These are phyloP conservation scores for Conopomorpha cramerella DNA, from an alignment of 1,140 invertebrate genomes.

Conservation along the genomic window DNA sequence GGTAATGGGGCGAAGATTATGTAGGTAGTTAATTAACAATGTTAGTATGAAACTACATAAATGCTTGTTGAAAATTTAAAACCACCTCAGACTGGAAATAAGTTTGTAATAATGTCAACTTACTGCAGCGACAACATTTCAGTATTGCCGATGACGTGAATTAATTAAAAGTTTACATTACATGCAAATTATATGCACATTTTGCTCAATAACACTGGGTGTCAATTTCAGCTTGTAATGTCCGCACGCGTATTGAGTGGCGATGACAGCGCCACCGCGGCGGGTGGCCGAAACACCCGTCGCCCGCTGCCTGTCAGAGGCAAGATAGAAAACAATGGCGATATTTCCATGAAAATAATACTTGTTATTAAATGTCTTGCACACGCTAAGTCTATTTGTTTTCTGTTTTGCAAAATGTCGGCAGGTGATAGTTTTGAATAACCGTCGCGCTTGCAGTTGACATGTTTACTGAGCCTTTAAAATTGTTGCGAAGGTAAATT, in stretches of 20 bases:
- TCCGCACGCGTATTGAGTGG: slow-evolving; percentile 21
- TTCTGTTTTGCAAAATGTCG: slow-evolving; percentile 4
- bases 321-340: slow-evolving; percentile 36
- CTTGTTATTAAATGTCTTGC: slow-evolving; percentile 32
- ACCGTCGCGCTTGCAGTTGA: not conserved
- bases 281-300: slow-evolving; percentile 27
- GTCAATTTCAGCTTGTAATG: slow-evolving; percentile 12
- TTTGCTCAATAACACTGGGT: not conserved
- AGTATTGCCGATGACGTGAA: too few species aligned
- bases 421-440: not conserved
- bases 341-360: slow-evolving; percentile 36
- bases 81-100: too few species aligned
- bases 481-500: not conserved
- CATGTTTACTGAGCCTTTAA: too few species aligned
- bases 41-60: too few species aligned
- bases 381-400: slow-evolving; percentile 23
- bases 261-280: slow-evolving; percentile 32
- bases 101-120: too few species aligned
- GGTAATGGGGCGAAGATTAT: too few species aligned
- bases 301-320: slow-evolving; percentile 27
- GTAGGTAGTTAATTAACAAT: too few species aligned
- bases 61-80: too few species aligned
- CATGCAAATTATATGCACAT: not conserved
- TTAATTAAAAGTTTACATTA: too few species aligned
- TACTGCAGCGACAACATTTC: too few species aligned